Base-by-base conservation (phyloP, 2,888 invertebrate genomes). In the Zele albiditarsus region DNA sequence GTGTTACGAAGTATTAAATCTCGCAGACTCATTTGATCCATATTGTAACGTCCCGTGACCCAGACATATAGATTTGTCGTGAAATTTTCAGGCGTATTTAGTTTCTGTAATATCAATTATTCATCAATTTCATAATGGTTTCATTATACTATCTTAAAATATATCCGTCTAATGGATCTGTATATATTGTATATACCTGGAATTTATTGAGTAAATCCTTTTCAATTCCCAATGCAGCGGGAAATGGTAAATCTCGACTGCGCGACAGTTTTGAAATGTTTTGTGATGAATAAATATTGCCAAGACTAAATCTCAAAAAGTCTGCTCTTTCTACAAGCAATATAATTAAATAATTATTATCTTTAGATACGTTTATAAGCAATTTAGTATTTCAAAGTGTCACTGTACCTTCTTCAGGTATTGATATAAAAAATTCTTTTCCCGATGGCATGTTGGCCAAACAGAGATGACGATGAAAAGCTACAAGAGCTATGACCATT, bases 31-130 rank as follows among this genome's bases (percentile, higher is more conserved):
- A 38, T 5, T 6, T 78, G 71, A 49, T 76, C 75, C n/a, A 84
- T 77, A 71, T 73, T 70, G 65, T 77, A 84, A n/a, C 74, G 71
- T 16, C 74, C 72, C 68, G 75, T 74, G 33, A 81, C 82, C 77
- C 80, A 82, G 38, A 67, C 66, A 79, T 81, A 83, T 68, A 83
- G 76, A 72, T 83, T 80, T 49, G 78, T 75, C 16, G 83, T 79
- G 27, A 83, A 83, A 74, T 83, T 80, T 28, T 76, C 67, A 49
- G 83, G 83, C 1, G 75, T 78, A 3, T 78, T 57, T 23, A 83
- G 77, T 71, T 73, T 74, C 83, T 83, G 76, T 16, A 81, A 82
- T 53, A 71, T 68, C 62, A 73, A 66, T 66, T 38, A 4, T 67
- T 67, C 46, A 62, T 38, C 38, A 38, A 38, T 38, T 38, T 38